Conservation (phyloP, 2,113 vertebrate genomes). For the Buteo buteo region DNA sequence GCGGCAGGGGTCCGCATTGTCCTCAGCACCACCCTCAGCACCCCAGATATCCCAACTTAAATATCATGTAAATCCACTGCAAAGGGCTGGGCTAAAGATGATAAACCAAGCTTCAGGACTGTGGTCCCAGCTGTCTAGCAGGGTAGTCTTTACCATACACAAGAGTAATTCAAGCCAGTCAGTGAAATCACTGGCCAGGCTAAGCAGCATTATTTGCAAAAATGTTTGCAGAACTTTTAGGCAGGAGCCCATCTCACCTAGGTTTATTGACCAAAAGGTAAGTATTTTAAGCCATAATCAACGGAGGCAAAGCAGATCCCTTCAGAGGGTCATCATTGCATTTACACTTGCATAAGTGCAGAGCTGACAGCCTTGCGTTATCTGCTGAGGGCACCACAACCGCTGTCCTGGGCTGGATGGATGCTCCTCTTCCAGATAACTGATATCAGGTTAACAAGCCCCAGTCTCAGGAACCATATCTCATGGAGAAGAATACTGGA, state of each 20-base stretch:
- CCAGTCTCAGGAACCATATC: background rate
- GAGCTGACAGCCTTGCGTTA: background rate
- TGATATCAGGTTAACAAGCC: background rate
- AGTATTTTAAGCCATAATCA: background rate
- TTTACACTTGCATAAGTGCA: background rate
- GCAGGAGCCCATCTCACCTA: background rate
- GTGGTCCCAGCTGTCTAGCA: background rate
- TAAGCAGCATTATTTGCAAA: background rate
- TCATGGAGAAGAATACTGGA: background rate
- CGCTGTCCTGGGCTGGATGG: background rate
- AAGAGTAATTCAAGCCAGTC: background rate
- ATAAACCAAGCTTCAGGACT: background rate
- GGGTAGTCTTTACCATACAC: no score
- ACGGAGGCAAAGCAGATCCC: background rate
- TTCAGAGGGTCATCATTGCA: background rate
- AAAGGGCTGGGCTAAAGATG: background rate
- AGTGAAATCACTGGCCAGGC: rapidly evolving
- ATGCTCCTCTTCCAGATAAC: background rate
- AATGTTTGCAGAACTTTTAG: background rate
- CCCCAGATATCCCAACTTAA: background rate
- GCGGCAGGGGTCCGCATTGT: rapidly evolving
- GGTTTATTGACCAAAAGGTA: background rate
- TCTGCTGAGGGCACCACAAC: background rate
- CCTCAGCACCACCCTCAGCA: background rate
- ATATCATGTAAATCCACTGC: background rate